Evolutionary conservation across 2,888 invertebrate species (phyloP).

Genomic region (Dryococelus australis): DNA sequence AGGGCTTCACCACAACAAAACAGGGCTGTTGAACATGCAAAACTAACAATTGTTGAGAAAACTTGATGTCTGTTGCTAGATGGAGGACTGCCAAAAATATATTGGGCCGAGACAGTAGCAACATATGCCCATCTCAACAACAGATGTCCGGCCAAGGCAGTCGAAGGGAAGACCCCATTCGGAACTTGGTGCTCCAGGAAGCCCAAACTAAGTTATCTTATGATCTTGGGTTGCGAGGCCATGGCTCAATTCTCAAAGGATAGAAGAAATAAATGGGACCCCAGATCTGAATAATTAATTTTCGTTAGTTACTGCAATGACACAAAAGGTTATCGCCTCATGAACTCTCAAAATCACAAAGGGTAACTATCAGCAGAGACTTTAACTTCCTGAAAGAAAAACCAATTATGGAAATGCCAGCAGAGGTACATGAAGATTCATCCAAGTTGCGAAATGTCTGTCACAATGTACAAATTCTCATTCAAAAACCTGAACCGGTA

Average conservation of each 20-base stretch:
- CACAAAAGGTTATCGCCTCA: neutral
- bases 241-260: no score
- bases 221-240: neutral
- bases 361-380: no score
- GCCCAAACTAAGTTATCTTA: neutral
- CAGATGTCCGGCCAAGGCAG: neutral
- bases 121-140: neutral
- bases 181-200: neutral
- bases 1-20: neutral
- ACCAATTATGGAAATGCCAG: neutral
- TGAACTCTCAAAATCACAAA: neutral
- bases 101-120: neutral
- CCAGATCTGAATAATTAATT: neutral
- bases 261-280: neutral
- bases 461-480: no score
- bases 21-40: neutral
- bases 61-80: neutral
- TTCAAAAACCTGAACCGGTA: no score
- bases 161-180: neutral
- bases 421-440: neutral
- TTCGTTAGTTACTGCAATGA: neutral
- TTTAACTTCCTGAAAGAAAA: neutral
- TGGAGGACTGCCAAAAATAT: neutral
- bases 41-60: neutral
- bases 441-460: neutral